Percentiles rank a stretch among this genome's conserved stretches.
These are phyloP conservation scores for Battus philenor DNA, from an alignment of 1,140 invertebrate genomes.

Conservation along the genomic window DNA sequence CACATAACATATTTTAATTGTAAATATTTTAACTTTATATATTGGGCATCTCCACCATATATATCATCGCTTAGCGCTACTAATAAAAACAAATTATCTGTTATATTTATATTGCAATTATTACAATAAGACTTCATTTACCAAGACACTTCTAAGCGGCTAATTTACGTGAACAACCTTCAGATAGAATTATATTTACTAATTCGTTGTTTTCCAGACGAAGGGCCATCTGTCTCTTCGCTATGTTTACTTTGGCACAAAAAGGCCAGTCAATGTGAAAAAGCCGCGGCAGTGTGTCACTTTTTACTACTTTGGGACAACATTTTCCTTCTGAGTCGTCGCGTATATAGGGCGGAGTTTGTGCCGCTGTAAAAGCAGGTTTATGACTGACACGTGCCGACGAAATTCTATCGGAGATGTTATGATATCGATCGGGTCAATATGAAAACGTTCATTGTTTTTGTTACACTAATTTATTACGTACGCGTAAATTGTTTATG, in stretches of 20 bases:
- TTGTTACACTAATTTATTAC: too few relatives aligned
- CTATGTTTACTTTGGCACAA: constrained; percentile 15
- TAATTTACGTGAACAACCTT: constrained; percentile 10
- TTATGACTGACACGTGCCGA: constrained; percentile 63
- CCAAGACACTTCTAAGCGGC: background rate
- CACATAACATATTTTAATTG: too few relatives aligned
- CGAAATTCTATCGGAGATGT: constrained; percentile 23
- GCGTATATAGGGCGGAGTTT: constrained; percentile 40
- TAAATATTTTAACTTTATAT: too few relatives aligned
- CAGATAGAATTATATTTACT: constrained; percentile 14
- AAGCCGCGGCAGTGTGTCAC: constrained; percentile 38
- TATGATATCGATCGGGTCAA: constrained; percentile 39
- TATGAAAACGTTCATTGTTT: background rate
- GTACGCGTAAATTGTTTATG: too few relatives aligned
- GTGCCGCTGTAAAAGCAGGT: constrained; percentile 55
- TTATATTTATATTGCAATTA: too few relatives aligned
- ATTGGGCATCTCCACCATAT: too few relatives aligned
- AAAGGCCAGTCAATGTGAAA: constrained; percentile 33
- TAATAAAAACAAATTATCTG: background rate
- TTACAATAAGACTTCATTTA: background rate
- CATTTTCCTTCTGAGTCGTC: constrained; percentile 29
- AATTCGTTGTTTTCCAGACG: constrained; percentile 13
- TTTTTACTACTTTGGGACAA: constrained; percentile 38
- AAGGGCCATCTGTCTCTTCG: constrained; percentile 13
- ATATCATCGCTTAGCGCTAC: too few relatives aligned